Evolutionary conservation across 2,797 vertebrate genomes (phyloP), one percentile per base, ranked within the genome.

Genomic region (Toxotes lorentzi): DNA sequence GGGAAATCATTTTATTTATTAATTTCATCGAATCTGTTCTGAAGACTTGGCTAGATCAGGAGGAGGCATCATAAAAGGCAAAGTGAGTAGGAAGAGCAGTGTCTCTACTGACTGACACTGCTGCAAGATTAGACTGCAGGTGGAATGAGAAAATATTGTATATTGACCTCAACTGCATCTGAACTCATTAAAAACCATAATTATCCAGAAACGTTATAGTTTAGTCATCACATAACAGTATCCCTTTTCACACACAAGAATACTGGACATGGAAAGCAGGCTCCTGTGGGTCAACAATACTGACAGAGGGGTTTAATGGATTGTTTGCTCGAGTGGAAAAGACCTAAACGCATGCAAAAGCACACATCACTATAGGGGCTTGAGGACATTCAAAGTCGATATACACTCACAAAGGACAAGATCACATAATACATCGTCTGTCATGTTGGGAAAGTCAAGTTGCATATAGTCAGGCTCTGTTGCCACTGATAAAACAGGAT

Each of bases 11-110:
- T 83, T 84, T 73, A 78, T 87, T 88, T 81, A 86, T 85, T 89
- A 70, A 86, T 86, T 89, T 82, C 35, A 48, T 50, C 73, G 81
- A 82, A 89, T 86, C 70, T 82, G 81, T 79, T 88, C 62, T 61
- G 65, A 81, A 86, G 70, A 80, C 79, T 84, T 68, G 57, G 66
- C 70, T 67, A 19, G 47, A 83, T 86, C 57, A 58, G 48, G 38
- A 76, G 62, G 70, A 75, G 65, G 62, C 63, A 68, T 78, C 60
- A 82, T 83, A 78, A 90, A 81, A 71, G 63, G 57, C 41, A 78
- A 73, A 84, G 70, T 40, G 76, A 73, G 70, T 23, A 58, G 76
- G 86, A 73, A 70, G 72, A 87, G 70, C n/a, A 72, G 59, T 35
- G 40, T 84, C 72, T 87, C 83, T 69, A 57, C 76, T 84, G 77